Evolutionary conservation across 2,888 invertebrate genomes (phyloP).

Genomic region (Plutella xylostella): DNA sequence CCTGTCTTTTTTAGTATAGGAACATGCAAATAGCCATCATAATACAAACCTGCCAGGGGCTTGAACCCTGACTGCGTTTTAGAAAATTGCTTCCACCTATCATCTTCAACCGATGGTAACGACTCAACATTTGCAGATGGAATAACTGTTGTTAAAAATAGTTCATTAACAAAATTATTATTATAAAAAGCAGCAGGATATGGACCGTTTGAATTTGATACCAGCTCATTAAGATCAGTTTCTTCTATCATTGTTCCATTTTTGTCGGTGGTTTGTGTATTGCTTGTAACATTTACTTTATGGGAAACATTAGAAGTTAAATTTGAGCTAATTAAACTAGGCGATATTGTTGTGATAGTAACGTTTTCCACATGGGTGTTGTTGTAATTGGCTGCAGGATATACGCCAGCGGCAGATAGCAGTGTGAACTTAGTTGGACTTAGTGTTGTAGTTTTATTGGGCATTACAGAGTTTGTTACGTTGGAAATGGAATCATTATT

Average conservation of each 20-base stretch:
- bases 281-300: no score
- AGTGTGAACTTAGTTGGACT: no score
- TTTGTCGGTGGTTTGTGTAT: no score
- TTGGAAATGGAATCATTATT: not conserved
- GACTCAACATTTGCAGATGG: conserved; percentile 33
- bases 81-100: conserved; percentile 42
- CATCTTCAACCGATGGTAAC: conserved; percentile 32
- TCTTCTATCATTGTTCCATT: no score
- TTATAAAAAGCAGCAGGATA: conserved; percentile 25
- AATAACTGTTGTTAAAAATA: conserved; percentile 45
- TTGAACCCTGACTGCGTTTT: conserved; percentile 32
- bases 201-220: conserved; percentile 14
- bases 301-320: no score
- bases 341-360: no score
- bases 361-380: no score
- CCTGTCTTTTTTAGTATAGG: conserved; percentile 26
- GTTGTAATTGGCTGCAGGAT: conserved; percentile 24
- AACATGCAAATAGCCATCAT: conserved; percentile 52
- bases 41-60: conserved; percentile 57
- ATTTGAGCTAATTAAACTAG: no score
- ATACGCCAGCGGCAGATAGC: no score
- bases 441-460: no score
- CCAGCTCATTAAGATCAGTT: no score
- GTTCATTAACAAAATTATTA: conserved; percentile 34
- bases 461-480: no score